Conservation (phyloP, 1,140 invertebrate genomes). For the Plodia interpunctella region DNA sequence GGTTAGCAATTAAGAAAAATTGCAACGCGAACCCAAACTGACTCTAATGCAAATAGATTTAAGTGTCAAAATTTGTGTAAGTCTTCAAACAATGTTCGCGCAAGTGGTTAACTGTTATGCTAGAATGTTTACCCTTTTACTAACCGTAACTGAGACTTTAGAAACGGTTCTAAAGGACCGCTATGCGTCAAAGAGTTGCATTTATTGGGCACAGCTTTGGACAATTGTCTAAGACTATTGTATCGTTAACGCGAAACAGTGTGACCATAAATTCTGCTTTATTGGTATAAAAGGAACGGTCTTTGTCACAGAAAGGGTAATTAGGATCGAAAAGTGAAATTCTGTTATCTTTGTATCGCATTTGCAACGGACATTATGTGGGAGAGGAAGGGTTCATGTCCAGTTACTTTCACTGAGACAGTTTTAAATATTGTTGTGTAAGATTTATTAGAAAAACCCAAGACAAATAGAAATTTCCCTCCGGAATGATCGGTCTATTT, state of each 20-base stretch:
- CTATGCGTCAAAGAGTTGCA: constrained; percentile 58
- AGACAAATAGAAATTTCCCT: constrained; percentile 11
- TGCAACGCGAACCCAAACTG: not conserved
- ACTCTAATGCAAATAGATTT: not conserved
- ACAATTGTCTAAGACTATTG: constrained; percentile 33
- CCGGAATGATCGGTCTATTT: too few species aligned
- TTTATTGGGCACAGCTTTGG: constrained; percentile 49
- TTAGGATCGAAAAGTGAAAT: constrained; percentile 71
- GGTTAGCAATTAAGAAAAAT: constrained; percentile 28
- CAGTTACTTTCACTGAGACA: constrained; percentile 54
- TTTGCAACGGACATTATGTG: constrained; percentile 48
- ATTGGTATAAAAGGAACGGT: constrained; percentile 36
- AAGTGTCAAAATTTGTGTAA: not conserved
- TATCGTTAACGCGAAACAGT: constrained; percentile 42
- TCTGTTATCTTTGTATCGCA: constrained; percentile 41
- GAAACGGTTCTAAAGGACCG: constrained; percentile 44
- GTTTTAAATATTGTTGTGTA: constrained; percentile 22
- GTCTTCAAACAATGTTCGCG: not conserved
- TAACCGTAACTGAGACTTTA: constrained; percentile 44
- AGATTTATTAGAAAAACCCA: constrained; percentile 15
- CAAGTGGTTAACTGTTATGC: constrained; percentile 18
- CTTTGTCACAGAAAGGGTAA: constrained; percentile 52
- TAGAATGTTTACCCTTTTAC: constrained; percentile 45
- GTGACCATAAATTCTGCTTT: constrained; percentile 52
- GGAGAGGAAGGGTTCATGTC: constrained; percentile 27